Base-by-base conservation (phyloP, 2,888 invertebrate genomes). In the Eupithecia inturbata region DNA sequence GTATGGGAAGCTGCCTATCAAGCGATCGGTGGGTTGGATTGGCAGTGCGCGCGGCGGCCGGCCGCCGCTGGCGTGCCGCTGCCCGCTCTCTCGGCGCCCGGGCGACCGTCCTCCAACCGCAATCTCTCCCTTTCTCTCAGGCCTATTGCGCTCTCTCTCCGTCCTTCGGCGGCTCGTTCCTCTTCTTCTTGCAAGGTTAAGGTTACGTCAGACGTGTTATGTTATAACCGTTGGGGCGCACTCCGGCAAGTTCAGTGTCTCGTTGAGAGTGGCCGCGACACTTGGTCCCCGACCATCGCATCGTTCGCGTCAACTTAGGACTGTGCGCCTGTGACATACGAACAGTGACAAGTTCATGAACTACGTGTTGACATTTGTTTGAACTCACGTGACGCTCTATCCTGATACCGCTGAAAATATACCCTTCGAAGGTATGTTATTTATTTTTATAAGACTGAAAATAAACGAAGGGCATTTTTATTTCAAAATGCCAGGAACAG, bases 201-300 rank as follows among this genome's bases (percentile, higher is more conserved):
- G 94, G 94, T 94, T 94, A 94, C 94, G 94, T 94, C 94, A 94
- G 94, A 93, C 93, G 91, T 94, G 94, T 94, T 94, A 94, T 94
- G 94, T 94, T 94, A 94, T 94, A 94, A 94, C 94, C 94, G 94
- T 93, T 93, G 94, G 92, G 93, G 91, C 93, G 92, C 92, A 90
- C 92, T 90, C 88, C 87, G 87, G 89, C 94, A 93, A 94, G 94
- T 94, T 94, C 94, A 94, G 94, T 94, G 94, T 94, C 94, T 93
- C 92, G 93, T 90, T 86, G 93, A 91, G 92, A 91, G 93, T 92
- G 92, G 94, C 92, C 93, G 92, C 93, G 94, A 91, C 91, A 93
- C 91, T 88, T 89, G 87, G 89, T 87, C 88, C 90, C 91, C 87
- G 89, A 91, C 86, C 86, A 87, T 87, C 87, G 85, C 85, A 86